Evolutionary conservation across 2,888 invertebrate species (phyloP), one percentile per base, ranked within the genome.

Genomic region (Chrysopilus asiliformis): DNA sequence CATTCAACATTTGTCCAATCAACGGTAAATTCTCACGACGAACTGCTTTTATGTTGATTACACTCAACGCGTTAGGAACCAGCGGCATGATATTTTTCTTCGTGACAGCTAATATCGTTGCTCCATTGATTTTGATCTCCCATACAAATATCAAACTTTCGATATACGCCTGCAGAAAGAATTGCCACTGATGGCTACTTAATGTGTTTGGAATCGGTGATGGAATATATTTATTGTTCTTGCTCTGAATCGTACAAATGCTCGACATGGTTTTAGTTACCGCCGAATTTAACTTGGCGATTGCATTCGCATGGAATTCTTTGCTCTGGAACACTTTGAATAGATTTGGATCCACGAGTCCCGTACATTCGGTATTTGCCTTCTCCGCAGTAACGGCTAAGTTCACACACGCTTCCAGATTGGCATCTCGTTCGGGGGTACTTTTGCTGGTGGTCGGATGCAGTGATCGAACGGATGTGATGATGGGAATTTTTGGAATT

Each of bases 181-280:
- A 28, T n/a, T 31, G n/a, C 36, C 37, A 43, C 19, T 42, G 40
- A 25, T 41, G 27, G 29, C 43, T 43, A 14, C 30, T 28, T 24
- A 44, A 29, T 7, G 36, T 56, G 13, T 38, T 35, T 4, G 29
- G 15, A 10, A 22, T 17, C 2, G 60, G 58, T 0, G 48, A 41
- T 1, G 60, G 59, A 29, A 61, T 55, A 6, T 55, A 50, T 39
- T 54, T 57, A 17, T 54, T 56, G 25, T 60, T 57, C 4, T 57
- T 54, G 27, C 51, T 52, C 36, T 59, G 43, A 2, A 59, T 58
- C 44, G 52, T 42, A 18, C 40, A 40, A 24, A 46, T 41, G 17
- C 36, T 40, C 25, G 39, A 36, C 44, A 46, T 46, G 3, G 41
- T 33, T 30, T 34, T 39, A 12, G 42, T 41, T 10, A 46, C 44